Base-by-base conservation (phyloP, 2,888 invertebrate genomes). In the Idaea biselata region DNA sequence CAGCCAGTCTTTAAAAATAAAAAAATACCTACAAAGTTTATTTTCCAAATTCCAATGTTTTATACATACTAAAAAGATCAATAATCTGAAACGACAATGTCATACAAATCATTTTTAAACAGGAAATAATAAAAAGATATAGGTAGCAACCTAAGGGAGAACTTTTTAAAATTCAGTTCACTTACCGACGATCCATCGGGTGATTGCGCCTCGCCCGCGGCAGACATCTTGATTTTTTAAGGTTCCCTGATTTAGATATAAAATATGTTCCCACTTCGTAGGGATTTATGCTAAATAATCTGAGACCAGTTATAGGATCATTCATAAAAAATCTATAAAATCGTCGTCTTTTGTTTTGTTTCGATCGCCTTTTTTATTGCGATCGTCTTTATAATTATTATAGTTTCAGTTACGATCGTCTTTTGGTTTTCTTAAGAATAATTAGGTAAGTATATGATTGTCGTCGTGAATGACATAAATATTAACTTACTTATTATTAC, bases 101-200 rank as follows among this genome's bases (percentile, higher is more conserved):
- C 25, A 31, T 32, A 63, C 69, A 77, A 75, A 74, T 61, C 59
- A 75, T 67, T 71, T 65, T 58, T 59, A 72, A 70, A 74, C 71
- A 71, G 65, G 61, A 77, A 73, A 73, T 73, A 74, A 76, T 72
- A 78, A 79, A 82, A 80, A 77, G 70, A 44, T 44, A 44, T 44
- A 44, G 44, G 74, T 68, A 25, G 25, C 25, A 5, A 25, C 25
- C 25, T 25, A 69, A 68, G 64, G 70, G 69, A 59, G 65, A 64
- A 66, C 73, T 73, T 72, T 77, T 88, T 86, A 85, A 86, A 82
- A 88, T 88, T 88, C 88, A 69, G 75, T 61, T 60, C 76, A 64
- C 72, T 72, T 80, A 66, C 78, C 71, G 69, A 66, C 87, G 77
- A 84, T 87, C 81, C 79, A 74, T 80, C 86, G 87, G 78, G 74